Evolutionary conservation across 2,888 invertebrate species (phyloP).

Genomic region (Drosophila affinis): DNA sequence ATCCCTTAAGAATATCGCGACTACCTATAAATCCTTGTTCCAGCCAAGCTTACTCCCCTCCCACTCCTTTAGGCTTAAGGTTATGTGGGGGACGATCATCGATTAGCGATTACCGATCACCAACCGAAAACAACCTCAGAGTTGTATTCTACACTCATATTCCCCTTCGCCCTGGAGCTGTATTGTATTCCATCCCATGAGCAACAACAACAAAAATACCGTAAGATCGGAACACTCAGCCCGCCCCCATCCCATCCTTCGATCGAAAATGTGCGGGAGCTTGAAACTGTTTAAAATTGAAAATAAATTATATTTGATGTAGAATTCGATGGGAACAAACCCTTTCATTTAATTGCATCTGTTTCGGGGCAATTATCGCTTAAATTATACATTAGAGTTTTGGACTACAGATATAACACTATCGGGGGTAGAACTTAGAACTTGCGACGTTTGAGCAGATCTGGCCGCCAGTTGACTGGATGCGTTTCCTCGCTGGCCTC

Average conservation of each 20-base stretch:
- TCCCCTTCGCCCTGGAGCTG: neutral
- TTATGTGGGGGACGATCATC: no score
- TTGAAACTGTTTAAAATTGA: neutral
- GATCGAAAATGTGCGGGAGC: neutral
- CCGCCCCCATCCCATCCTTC: neutral
- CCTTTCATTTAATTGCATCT: neutral
- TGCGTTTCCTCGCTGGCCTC: slow-evolving; percentile 97
- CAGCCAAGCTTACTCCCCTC: neutral
- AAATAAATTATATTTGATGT: neutral
- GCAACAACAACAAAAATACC: neutral
- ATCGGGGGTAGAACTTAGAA: slow-evolving; percentile 86
- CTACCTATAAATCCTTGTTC: neutral
- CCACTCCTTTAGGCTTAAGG: no score
- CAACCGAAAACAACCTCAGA: neutral
- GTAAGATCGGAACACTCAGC: neutral
- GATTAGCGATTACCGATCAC: neutral
- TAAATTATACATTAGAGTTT: neutral
- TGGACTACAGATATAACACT: neutral
- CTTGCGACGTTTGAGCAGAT: slow-evolving; percentile 95
- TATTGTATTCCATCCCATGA: neutral
- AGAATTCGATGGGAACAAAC: neutral
- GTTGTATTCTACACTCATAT: neutral
- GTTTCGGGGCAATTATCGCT: neutral
- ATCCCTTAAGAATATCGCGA: neutral
- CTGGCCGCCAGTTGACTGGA: slow-evolving; percentile 98